Evolutionary conservation across 2,797 vertebrate species (phyloP).

Genomic region (Premnoplex brunnescens): DNA sequence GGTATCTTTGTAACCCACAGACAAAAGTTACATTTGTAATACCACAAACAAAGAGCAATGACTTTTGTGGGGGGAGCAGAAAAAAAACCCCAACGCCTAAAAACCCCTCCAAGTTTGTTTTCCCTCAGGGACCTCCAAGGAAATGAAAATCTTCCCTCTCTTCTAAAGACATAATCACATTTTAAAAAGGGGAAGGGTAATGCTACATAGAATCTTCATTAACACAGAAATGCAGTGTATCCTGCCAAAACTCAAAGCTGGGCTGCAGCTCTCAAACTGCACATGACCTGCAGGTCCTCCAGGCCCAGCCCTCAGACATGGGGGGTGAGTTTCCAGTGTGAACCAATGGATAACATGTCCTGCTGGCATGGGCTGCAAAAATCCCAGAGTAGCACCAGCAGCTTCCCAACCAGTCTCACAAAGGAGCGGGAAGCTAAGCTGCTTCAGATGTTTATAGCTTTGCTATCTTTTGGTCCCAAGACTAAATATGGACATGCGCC

Average conservation of each 20-base stretch:
- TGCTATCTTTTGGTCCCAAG: neutral
- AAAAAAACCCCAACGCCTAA: no score
- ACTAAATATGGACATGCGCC: neutral
- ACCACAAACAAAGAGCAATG: neutral
- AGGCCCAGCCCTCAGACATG: neutral
- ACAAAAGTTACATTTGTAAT: neutral
- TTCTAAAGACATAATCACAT: neutral
- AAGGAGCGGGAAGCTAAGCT: neutral
- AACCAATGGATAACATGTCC: neutral
- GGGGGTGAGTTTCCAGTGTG: accelerated
- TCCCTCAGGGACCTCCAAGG: neutral
- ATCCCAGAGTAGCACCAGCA: neutral
- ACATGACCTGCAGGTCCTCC: neutral
- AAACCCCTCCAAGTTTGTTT: neutral
- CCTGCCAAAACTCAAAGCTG: neutral
- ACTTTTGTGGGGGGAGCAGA: neutral
- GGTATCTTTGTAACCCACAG: neutral
- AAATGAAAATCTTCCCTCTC: neutral
- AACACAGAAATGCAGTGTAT: neutral
- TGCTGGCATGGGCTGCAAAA: accelerated
- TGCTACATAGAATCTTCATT: neutral
- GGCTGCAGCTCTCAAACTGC: neutral
- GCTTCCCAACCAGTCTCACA: neutral
- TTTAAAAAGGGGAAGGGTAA: neutral
- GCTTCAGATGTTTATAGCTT: neutral